Base-by-base conservation (phyloP, 2,113 vertebrate species). In the Osmerus eperlanus region DNA sequence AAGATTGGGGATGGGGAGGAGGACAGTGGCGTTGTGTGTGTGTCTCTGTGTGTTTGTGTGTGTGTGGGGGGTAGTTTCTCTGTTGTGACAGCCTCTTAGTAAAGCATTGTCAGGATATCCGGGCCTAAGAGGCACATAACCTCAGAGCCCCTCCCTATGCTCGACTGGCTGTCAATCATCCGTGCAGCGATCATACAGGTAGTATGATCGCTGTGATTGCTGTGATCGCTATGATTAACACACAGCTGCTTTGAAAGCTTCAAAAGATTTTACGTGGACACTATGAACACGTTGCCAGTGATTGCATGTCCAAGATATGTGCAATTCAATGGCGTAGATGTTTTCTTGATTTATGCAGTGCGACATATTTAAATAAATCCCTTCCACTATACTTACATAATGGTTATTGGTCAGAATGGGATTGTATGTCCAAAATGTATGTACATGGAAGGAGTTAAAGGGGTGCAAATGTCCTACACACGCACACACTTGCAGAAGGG, bases 31-130 rank as follows among this genome's bases (percentile, higher is more conserved):
- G 21, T 23, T 41, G 79, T 36, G 32, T 36, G 21, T 21, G 21
- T 21, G 21, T 29, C 65, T 74, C 60, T 53, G 75, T 28, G 4
- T 36, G 68, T 29, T 66, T 74, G 64, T 53, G 75, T 15, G 23
- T n/a, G 59, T 18, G 25, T 3, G 16, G 12, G 9, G 79, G 70
- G 58, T 25, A 73, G 85, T 77, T 66, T 74, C 81, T 83, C 86
- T 77, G 79, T 75, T 75, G 85, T 55, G 83, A 75, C 32, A 53
- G 72, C 86, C 53, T 84, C 75, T 78, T 19, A 67, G 79, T 70
- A 75, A 82, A 72, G 83, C 75, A 82, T 87, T 86, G 88, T 77
- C 81, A 81, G 80, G 79, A 84, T 81, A 84, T 87, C 87, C 76
- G 62, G 65, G 81, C 60, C 23, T 59, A 69, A 23, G 0, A 29